phyloP scores from a whole-genome alignment of 2,888 invertebrate species.

The Antitype chi region DNA sequence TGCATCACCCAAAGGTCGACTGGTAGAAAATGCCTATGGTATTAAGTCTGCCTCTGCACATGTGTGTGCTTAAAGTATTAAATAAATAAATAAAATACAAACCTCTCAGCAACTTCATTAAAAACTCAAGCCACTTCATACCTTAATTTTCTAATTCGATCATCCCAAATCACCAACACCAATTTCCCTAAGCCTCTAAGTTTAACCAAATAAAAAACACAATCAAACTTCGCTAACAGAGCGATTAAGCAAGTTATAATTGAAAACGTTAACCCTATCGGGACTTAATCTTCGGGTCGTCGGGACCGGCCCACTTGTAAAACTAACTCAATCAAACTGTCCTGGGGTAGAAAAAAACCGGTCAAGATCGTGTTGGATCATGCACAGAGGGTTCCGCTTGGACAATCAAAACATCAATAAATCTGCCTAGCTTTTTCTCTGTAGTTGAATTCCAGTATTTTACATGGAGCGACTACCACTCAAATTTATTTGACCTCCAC shows the following conservation, averaged over 20 bases:
- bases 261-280: constrained; percentile 67
- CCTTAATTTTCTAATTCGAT: constrained; percentile 35
- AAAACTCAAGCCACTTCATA: constrained; percentile 28
- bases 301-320: constrained; percentile 57
- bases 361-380: neutral
- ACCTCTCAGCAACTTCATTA: neutral
- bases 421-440: neutral
- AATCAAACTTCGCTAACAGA: constrained; percentile 56
- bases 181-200: constrained; percentile 24
- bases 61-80: too few species aligned
- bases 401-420: neutral
- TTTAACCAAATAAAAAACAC: constrained; percentile 59
- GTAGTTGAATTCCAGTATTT: neutral
- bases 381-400: neutral
- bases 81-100: too few species aligned
- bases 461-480: too few species aligned
- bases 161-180: constrained; percentile 16
- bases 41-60: too few species aligned
- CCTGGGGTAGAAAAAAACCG: constrained; percentile 42
- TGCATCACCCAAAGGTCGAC: too few species aligned
- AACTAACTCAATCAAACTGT: constrained; percentile 68
- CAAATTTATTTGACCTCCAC: neutral
- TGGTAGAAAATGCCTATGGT: too few species aligned
- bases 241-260: constrained; percentile 69
- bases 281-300: constrained; percentile 56